These are phyloP conservation scores for Euthynnus affinis DNA, from an alignment of 2,797 vertebrate species.

Conservation along the genomic window DNA sequence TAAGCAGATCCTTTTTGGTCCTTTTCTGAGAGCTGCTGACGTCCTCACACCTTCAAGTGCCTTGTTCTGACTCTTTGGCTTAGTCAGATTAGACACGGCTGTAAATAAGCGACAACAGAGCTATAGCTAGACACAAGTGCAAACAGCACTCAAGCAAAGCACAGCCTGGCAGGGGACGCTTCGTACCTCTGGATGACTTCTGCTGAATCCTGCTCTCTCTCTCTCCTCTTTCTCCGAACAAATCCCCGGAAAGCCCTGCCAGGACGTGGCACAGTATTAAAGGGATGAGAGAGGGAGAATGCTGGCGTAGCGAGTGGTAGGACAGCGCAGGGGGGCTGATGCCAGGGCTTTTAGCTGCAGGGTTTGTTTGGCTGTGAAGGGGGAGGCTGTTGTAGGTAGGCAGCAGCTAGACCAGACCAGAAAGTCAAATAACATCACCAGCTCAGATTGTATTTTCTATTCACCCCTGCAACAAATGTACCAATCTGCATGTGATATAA, in stretches of 20 bases:
- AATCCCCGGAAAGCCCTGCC: conserved; percentile 94
- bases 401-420: conserved; percentile 54
- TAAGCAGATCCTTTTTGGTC: conserved; percentile 28
- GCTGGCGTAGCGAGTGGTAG: conserved; percentile 61
- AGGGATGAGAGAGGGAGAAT: conserved; percentile 73
- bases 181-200: conserved; percentile 94
- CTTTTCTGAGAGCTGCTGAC: conserved; percentile 45
- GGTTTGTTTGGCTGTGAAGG: conserved; percentile 61
- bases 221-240: conserved; percentile 93
- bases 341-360: conserved; percentile 70
- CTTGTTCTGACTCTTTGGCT: conserved; percentile 48
- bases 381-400: conserved; percentile 47
- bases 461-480: conserved; percentile 34
- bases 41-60: conserved; percentile 43
- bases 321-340: conserved; percentile 56
- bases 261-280: conserved; percentile 86
- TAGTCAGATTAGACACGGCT: conserved; percentile 58
- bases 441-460: conserved; percentile 35
- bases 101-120: conserved; percentile 51
- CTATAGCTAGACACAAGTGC: conserved; percentile 33
- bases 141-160: conserved; percentile 38
- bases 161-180: conserved; percentile 42
- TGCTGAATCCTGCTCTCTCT: conserved; percentile 90
- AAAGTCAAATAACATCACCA: conserved; percentile 37
- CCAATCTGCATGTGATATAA: conserved; percentile 24